Percentiles rank a stretch among this genome's conserved stretches.
These are phyloP conservation scores for Melanocharis versteri DNA, from an alignment of 2,113 vertebrate genomes.

Conservation along the genomic window DNA sequence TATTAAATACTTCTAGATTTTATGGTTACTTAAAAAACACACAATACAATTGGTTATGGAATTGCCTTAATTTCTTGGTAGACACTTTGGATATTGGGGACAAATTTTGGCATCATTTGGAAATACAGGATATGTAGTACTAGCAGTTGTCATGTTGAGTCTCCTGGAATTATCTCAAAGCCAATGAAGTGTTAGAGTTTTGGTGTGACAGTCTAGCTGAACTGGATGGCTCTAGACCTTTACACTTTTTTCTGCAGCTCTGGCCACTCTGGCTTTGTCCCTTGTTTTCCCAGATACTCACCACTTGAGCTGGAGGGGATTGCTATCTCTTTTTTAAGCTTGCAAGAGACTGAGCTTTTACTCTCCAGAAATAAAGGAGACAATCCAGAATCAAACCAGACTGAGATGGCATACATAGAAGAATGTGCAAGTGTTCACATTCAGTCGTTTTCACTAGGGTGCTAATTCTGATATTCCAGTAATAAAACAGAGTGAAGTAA, in stretches of 20 bases:
- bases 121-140: background rate
- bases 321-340: background rate
- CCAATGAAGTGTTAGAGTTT: background rate
- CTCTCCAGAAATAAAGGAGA: background rate
- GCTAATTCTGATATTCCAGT: background rate
- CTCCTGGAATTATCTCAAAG: background rate
- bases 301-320: background rate
- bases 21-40: background rate
- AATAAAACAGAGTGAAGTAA: background rate
- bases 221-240: background rate
- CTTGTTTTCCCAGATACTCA: background rate
- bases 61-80: background rate
- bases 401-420: background rate
- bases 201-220: background rate
- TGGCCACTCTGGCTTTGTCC: background rate
- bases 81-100: background rate
- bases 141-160: background rate
- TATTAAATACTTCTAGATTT: background rate
- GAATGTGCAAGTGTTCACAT: background rate
- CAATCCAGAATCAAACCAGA: background rate
- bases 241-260: background rate
- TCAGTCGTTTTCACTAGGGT: background rate
- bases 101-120: background rate
- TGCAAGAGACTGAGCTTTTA: background rate
- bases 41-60: background rate